phyloP scores from a whole-genome alignment of 2,888 invertebrate genomes.

The Rutpela maculata region DNA sequence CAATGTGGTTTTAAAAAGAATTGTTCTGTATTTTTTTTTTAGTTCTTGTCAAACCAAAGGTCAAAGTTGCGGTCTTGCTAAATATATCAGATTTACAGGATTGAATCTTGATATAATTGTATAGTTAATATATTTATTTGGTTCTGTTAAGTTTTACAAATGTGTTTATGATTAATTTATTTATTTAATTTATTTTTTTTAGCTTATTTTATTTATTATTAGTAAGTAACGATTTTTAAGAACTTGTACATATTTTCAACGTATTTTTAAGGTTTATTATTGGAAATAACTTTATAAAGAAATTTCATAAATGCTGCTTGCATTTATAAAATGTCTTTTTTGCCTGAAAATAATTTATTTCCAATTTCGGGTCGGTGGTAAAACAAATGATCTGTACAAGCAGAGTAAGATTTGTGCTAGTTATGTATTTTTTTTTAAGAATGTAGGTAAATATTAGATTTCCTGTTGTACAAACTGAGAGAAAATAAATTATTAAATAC shows the following conservation, averaged over 20 bases:
- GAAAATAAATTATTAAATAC: not conserved
- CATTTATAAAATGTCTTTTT: conserved; percentile 54
- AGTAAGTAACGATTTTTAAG: conserved; percentile 41
- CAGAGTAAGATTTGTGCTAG: not conserved
- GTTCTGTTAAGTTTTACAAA: conserved; percentile 36
- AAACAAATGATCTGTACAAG: conserved; percentile 18
- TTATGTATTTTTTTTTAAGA: not conserved
- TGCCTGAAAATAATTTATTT: conserved; percentile 47
- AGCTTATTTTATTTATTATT: conserved; percentile 32
- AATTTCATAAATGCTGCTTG: conserved; percentile 52
- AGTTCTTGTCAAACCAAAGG: not conserved
- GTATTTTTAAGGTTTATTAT: conserved; percentile 41
- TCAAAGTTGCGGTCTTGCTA: not conserved
- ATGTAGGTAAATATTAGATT: conserved; percentile 8
- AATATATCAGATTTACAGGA: not conserved
- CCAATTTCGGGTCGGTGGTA: conserved; percentile 50
- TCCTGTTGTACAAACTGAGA: conserved; percentile 13
- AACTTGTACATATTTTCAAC: conserved; percentile 48
- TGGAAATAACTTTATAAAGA: conserved; percentile 55
- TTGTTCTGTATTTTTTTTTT: too few relatives aligned
- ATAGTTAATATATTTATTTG: conserved; percentile 7
- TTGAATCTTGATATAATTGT: not conserved
- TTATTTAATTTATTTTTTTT: conserved; percentile 42
- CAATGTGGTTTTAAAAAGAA: too few relatives aligned
- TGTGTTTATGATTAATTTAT: conserved; percentile 44